Conservation (phyloP, 2,797 vertebrate genomes). For the Myioborus melanocephalus region DNA sequence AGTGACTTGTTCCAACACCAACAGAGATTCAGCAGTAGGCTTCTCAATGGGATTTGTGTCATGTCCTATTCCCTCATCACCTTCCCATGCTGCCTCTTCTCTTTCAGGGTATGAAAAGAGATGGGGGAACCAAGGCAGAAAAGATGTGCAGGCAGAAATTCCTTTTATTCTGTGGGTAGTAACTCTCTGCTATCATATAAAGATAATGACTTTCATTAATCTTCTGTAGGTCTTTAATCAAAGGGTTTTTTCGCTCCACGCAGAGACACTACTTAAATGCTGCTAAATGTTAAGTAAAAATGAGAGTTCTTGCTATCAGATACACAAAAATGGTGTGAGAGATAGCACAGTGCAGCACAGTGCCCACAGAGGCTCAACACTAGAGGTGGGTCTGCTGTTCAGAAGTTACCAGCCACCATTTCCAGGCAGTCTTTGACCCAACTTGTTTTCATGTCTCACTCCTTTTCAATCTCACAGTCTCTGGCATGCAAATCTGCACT, state of each 20-base stretch:
- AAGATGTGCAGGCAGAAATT: constrained; percentile 15
- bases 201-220: constrained; percentile 60
- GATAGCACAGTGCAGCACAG: background rate
- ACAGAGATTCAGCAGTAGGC: constrained; percentile 48
- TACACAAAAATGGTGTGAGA: background rate
- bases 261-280: constrained; percentile 11
- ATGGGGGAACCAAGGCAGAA: background rate
- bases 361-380: background rate
- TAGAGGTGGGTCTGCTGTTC: background rate
- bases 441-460: constrained; percentile 24
- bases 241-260: background rate
- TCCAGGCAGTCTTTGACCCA: constrained; percentile 20
- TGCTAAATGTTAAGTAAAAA: constrained; percentile 1
- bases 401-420: background rate
- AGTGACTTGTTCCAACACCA: constrained; percentile 47
- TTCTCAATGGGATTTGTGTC: constrained; percentile 35
- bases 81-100: constrained; percentile 11
- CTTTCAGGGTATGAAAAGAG: constrained; percentile 4
- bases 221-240: constrained; percentile 7
- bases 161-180: constrained; percentile 20
- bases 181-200: constrained; percentile 4
- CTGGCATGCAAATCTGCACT: constrained; percentile 4
- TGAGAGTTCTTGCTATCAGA: background rate
- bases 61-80: constrained; percentile 33
- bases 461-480: constrained; percentile 17